Conservation (phyloP, 2,888 invertebrate genomes). For the Spilosoma lubricipeda region DNA sequence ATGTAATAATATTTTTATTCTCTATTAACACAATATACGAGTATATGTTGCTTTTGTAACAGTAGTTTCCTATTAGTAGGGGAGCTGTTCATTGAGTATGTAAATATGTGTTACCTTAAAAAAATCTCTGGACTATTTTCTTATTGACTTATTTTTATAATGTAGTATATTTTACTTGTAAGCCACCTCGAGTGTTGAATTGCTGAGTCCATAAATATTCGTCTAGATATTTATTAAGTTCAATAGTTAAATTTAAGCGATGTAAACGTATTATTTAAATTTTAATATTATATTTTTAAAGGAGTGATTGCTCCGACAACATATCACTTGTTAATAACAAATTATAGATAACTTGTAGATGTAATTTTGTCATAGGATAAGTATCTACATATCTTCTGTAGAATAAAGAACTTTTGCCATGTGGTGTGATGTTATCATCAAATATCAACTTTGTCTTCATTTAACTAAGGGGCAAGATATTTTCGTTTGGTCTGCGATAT, state of each 20-base stretch:
- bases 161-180: slow-evolving; percentile 76
- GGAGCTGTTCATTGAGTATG: slow-evolving; percentile 54
- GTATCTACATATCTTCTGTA: slow-evolving; percentile 58
- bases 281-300: slow-evolving; percentile 74
- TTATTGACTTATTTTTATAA: slow-evolving; percentile 76
- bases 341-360: slow-evolving; percentile 78
- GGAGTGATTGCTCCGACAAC: slow-evolving; percentile 84
- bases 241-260: slow-evolving; percentile 67
- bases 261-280: slow-evolving; percentile 74
- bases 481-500: slow-evolving; percentile 53
- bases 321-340: slow-evolving; percentile 86
- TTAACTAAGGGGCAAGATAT: slow-evolving; percentile 55
- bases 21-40: background rate
- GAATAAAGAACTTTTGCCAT: slow-evolving; percentile 62
- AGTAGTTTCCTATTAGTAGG: slow-evolving; percentile 46
- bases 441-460: slow-evolving; percentile 61
- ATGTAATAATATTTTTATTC: background rate
- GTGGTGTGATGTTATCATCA: slow-evolving; percentile 53
- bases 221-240: slow-evolving; percentile 71
- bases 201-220: slow-evolving; percentile 75
- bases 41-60: background rate
- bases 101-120: slow-evolving; percentile 67
- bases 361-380: slow-evolving; percentile 78
- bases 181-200: slow-evolving; percentile 82
- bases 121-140: slow-evolving; percentile 71